A percentile compares a stretch with the other conserved stretches of the same genome.
These are phyloP conservation scores for Zele albiditarsus DNA, from an alignment of 2,888 invertebrate species.

Conservation along the genomic window DNA sequence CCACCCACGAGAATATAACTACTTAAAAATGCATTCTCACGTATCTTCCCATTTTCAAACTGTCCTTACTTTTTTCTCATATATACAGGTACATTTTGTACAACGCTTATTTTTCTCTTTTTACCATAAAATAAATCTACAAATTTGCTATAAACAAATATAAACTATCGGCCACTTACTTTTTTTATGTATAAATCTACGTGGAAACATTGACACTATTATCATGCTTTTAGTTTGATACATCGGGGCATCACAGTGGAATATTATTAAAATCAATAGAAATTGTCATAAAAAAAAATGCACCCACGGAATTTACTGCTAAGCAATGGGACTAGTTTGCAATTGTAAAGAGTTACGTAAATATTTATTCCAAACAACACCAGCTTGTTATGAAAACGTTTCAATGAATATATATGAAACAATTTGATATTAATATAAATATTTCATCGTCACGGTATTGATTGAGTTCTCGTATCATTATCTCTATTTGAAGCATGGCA, in stretches of 20 bases:
- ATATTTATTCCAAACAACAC: no score
- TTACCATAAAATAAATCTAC: background rate
- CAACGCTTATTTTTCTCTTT: background rate
- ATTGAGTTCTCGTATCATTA: background rate
- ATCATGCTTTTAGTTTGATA: no score
- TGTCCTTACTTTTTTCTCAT: background rate
- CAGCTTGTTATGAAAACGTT: no score
- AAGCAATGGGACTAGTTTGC: no score
- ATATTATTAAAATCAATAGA: no score
- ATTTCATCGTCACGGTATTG: background rate
- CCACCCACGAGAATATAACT: slow-evolving; percentile 32
- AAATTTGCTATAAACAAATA: background rate
- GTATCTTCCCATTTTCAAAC: slow-evolving; percentile 9
- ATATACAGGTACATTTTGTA: background rate
- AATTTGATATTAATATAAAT: background rate
- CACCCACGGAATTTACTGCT: no score
- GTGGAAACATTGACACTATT: no score
- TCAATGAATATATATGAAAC: background rate
- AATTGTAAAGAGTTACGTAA: no score
- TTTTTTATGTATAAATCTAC: no score
- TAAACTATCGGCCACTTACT: no score
- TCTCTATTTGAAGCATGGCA: background rate
- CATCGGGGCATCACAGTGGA: no score
- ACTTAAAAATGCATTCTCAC: slow-evolving; percentile 45
- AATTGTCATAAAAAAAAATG: no score